Conservation (phyloP, 1,140 invertebrate species). For the Drosophila sturtevanti region DNA sequence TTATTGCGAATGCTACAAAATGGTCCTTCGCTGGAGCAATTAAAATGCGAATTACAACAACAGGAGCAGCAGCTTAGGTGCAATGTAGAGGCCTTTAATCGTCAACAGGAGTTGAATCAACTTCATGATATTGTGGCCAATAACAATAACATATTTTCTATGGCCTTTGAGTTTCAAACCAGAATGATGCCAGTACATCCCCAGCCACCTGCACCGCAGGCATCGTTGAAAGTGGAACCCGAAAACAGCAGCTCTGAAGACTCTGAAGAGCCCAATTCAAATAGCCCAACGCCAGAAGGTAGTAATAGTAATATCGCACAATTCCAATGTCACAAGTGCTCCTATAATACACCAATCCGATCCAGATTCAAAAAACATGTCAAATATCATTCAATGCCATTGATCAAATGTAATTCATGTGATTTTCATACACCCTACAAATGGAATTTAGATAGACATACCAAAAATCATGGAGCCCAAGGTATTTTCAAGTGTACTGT, state of each 20-base stretch:
- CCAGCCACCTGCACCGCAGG: not conserved
- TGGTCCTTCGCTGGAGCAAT: slow-evolving; percentile 63
- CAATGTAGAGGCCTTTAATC: slow-evolving; percentile 57
- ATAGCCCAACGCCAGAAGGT: slow-evolving; percentile 20
- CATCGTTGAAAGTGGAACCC: slow-evolving; percentile 16
- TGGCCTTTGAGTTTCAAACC: slow-evolving; percentile 66
- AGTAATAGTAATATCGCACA: slow-evolving; percentile 5
- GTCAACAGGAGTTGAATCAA: slow-evolving; percentile 56
- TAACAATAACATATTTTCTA: slow-evolving; percentile 65
- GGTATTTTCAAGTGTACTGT: slow-evolving; percentile 91
- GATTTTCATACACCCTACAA: slow-evolving; percentile 92
- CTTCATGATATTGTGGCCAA: slow-evolving; percentile 51
- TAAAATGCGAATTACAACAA: slow-evolving; percentile 61
- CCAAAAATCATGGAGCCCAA: slow-evolving; percentile 93
- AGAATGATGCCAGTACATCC: slow-evolving; percentile 37
- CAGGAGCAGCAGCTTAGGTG: slow-evolving; percentile 57
- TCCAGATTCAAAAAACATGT: slow-evolving; percentile 95
- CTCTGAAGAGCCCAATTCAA: slow-evolving; percentile 31
- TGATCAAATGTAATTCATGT: slow-evolving; percentile 95
- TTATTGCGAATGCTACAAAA: slow-evolving; percentile 11
- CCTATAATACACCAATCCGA: slow-evolving; percentile 94
- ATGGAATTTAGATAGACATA: slow-evolving; percentile 94
- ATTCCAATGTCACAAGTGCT: slow-evolving; percentile 93
- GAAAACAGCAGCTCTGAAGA: slow-evolving; percentile 46
- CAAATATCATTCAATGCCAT: slow-evolving; percentile 96